Conservation (phyloP, 2,113 vertebrate genomes). For the Morone chrysops region DNA sequence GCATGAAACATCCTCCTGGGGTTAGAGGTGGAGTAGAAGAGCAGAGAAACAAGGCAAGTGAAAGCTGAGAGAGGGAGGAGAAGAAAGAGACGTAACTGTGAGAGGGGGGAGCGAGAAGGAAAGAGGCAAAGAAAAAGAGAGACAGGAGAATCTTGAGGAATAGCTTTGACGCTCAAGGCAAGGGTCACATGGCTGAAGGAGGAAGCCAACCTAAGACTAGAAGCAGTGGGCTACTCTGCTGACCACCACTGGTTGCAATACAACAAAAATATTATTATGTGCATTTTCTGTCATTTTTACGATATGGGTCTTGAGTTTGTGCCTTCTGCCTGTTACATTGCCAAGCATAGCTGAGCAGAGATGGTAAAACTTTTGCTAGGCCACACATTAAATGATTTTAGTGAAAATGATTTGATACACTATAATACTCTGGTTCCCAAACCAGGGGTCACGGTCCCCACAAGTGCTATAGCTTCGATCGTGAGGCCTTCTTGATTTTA, state of each 20-base stretch:
- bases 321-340: neutral
- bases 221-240: neutral
- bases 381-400: too few relatives aligned
- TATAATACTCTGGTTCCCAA: neutral
- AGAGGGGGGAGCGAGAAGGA: neutral
- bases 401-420: neutral
- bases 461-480: too few relatives aligned
- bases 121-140: conserved; percentile 10
- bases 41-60: conserved; percentile 17
- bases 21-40: conserved; percentile 52
- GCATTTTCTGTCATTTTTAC: neutral
- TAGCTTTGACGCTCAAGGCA: neutral
- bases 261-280: too few relatives aligned
- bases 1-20: conserved; percentile 72
- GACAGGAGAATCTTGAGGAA: conserved; percentile 16
- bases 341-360: too few relatives aligned
- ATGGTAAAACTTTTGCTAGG: too few relatives aligned
- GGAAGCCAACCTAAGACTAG: neutral
- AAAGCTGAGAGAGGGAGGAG: conserved; percentile 10
- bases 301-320: neutral
- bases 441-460: too few relatives aligned
- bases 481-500: too few relatives aligned
- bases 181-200: conserved; percentile 1
- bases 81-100: neutral
- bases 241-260: too few relatives aligned